Percentiles rank a stretch among this genome's conserved stretches.
Conservation (phyloP, 2,888 invertebrate species). For the Pilophorus perplexus region DNA sequence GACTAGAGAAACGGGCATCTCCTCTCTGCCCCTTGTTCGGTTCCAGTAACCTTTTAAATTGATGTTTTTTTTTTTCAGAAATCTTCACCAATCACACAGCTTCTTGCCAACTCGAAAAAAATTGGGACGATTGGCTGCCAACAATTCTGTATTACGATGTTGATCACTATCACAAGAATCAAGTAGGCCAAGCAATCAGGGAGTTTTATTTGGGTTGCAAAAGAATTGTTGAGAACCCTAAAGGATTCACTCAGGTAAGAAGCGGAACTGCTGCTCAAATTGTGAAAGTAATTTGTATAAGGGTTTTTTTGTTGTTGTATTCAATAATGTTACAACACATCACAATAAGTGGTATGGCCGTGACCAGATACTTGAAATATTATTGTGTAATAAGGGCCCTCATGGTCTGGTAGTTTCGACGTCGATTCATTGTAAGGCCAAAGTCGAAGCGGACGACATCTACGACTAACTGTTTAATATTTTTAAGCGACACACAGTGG, state of each 20-base stretch:
- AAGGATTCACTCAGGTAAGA: neutral
- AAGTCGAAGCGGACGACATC: too few species aligned
- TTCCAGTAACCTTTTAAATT: too few species aligned
- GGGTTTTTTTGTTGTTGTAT: too few species aligned
- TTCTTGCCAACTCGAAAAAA: neutral
- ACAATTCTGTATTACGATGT: neutral
- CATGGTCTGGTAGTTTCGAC: too few species aligned
- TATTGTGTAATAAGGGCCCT: too few species aligned
- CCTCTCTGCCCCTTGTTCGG: neutral
- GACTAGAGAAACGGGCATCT: neutral
- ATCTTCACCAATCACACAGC: neutral
- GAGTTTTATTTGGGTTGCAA: neutral
- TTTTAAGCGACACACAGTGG: too few species aligned
- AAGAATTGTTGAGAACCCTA: neutral
- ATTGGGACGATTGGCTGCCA: constrained; percentile 7
- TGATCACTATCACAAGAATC: neutral
- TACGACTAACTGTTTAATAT: too few species aligned
- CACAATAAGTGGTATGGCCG: too few species aligned
- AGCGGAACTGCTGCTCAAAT: neutral
- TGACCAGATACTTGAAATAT: too few species aligned
- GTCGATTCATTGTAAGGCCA: too few species aligned
- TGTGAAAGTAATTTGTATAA: too few species aligned
- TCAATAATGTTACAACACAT: too few species aligned
- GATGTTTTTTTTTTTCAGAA: constrained; percentile 17
- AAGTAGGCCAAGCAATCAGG: neutral